Percentiles rank a stretch among this genome's conserved stretches.
phyloP scores from a whole-genome alignment of 2,888 invertebrate species.

The Silvanus unidentatus region DNA sequence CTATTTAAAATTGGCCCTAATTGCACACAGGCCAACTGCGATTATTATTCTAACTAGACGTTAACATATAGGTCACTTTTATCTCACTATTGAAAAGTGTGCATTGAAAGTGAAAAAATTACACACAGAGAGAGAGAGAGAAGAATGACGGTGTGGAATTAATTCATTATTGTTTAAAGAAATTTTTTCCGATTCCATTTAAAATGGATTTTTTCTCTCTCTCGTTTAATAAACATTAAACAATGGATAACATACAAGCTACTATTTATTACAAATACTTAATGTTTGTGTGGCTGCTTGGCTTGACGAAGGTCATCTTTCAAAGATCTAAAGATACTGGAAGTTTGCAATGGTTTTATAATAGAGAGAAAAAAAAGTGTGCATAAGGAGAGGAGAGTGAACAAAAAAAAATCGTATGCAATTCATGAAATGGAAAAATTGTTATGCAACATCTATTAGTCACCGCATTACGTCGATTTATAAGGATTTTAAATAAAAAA shows the following conservation, averaged over 20 bases:
- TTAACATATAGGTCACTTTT: too few species aligned
- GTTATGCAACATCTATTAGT: conserved; percentile 34
- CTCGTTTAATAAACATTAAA: conserved; percentile 12
- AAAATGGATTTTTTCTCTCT: too few species aligned
- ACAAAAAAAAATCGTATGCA: conserved; percentile 32
- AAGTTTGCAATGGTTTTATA: too few species aligned
- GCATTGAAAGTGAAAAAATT: too few species aligned
- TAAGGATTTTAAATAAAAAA: neutral
- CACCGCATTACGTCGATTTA: conserved; percentile 18
- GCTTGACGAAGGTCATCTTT: conserved; percentile 28
- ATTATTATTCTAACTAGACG: too few species aligned
- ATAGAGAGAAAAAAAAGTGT: conserved; percentile 33
- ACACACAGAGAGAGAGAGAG: too few species aligned
- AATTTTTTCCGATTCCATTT: too few species aligned
- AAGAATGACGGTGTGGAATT: too few species aligned
- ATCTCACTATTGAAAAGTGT: too few species aligned
- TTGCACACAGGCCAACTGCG: too few species aligned
- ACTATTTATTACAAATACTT: conserved; percentile 13
- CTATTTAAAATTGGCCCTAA: neutral
- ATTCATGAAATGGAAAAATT: conserved; percentile 29
- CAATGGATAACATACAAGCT: conserved; percentile 30
- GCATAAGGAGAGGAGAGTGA: conserved; percentile 9
- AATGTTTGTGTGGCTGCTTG: too few species aligned
- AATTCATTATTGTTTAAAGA: too few species aligned
- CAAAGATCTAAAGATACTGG: conserved; percentile 32